A percentile compares a stretch with the other conserved stretches of the same genome.
phyloP scores from a whole-genome alignment of 2,113 vertebrate species.

The Peromyscus maniculatus region DNA sequence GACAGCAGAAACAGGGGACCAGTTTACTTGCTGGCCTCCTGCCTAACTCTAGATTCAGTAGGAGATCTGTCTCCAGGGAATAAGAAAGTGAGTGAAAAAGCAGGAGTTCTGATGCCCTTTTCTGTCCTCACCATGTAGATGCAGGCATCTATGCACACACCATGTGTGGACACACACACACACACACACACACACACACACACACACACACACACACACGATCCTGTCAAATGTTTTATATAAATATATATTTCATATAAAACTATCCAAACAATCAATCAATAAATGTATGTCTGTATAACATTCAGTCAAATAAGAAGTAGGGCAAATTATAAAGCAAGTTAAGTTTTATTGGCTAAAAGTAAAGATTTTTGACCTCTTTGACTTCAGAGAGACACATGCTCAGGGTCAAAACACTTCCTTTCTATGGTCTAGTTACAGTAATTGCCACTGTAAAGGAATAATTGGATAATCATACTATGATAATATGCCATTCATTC shows the following conservation, averaged over 20 bases:
- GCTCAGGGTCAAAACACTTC: background rate
- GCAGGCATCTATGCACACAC: background rate
- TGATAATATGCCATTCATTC: background rate
- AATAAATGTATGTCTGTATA: background rate
- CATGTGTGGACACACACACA: background rate
- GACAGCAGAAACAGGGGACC: background rate
- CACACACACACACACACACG: background rate
- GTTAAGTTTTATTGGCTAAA: background rate
- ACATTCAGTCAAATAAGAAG: too few relatives aligned
- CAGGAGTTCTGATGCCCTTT: background rate
- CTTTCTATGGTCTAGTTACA: background rate
- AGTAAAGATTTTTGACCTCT: background rate
- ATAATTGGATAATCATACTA: background rate
- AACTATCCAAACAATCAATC: background rate
- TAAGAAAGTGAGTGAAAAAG: background rate
- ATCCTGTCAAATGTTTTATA: background rate
- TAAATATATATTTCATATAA: background rate
- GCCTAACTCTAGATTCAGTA: background rate
- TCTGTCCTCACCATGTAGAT: background rate
- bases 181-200: background rate
- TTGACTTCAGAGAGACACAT: background rate
- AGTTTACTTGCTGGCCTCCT: too few relatives aligned
- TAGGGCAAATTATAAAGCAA: background rate
- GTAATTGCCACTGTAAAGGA: background rate
- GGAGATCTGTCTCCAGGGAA: too few relatives aligned